These are phyloP conservation scores for Gryon sp. DNA, from an alignment of 1,140 invertebrate genomes.

Conservation along the genomic window DNA sequence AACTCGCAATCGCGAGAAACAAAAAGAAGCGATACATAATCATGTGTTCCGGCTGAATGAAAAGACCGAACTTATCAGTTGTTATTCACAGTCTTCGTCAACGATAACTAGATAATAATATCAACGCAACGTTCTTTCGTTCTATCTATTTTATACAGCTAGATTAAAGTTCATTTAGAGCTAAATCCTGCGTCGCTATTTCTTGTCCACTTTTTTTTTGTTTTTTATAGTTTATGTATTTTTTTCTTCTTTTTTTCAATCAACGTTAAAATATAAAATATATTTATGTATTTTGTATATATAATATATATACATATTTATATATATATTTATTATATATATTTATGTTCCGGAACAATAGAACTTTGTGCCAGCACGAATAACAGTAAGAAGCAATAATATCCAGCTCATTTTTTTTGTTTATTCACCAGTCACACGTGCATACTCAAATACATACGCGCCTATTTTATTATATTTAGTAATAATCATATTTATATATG, in stretches of 20 bases:
- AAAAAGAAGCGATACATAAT: slow-evolving; percentile 43
- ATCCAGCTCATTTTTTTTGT: slow-evolving; percentile 52
- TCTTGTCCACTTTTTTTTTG: neutral
- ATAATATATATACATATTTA: slow-evolving; percentile 29
- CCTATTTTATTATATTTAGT: slow-evolving; percentile 29
- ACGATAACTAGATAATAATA: slow-evolving; percentile 44
- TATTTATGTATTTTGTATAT: slow-evolving; percentile 30
- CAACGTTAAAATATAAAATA: slow-evolving; percentile 58
- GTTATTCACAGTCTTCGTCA: slow-evolving; percentile 50
- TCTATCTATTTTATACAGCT: slow-evolving; percentile 45
- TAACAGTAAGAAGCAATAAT: slow-evolving; percentile 59
- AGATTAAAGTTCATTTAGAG: slow-evolving; percentile 39
- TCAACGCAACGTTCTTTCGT: slow-evolving; percentile 42
- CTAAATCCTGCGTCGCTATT: slow-evolving; percentile 42
- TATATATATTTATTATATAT: slow-evolving; percentile 24
- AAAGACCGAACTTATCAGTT: slow-evolving; percentile 42
- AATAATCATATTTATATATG: slow-evolving; percentile 58
- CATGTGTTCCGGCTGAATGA: slow-evolving; percentile 44
- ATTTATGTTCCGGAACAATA: slow-evolving; percentile 53
- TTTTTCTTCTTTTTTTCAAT: slow-evolving; percentile 6
- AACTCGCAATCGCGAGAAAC: slow-evolving; percentile 26
- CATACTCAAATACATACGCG: slow-evolving; percentile 53
- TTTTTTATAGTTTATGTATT: neutral
- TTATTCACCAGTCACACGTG: slow-evolving; percentile 59
- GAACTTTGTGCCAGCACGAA: slow-evolving; percentile 61